These are phyloP conservation scores for Drosophila persimilis DNA, from an alignment of 1,140 invertebrate species.

Conservation along the genomic window DNA sequence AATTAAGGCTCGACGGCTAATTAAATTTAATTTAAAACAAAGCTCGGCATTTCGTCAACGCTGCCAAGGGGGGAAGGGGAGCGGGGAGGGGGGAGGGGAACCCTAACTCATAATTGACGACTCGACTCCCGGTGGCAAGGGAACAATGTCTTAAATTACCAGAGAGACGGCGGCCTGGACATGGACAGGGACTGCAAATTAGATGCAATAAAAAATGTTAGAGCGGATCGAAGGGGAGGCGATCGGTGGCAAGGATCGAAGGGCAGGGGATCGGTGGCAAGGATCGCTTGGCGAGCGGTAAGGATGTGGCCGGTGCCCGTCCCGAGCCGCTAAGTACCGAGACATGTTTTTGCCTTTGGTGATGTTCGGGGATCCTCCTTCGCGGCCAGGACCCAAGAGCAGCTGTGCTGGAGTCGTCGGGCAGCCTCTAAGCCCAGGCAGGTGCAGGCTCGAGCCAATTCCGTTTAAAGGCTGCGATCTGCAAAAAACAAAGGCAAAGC, in stretches of 20 bases:
- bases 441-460: slow-evolving; percentile 40
- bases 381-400: slow-evolving; percentile 11
- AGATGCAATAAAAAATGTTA: slow-evolving; percentile 68
- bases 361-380: slow-evolving; percentile 22
- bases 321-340: slow-evolving; percentile 54
- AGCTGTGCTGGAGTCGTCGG: slow-evolving; percentile 36
- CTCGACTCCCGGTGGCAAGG: slow-evolving; percentile 42
- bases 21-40: slow-evolving; percentile 81
- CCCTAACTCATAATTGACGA: slow-evolving; percentile 58
- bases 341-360: slow-evolving; percentile 38
- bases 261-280: background rate
- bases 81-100: slow-evolving; percentile 2
- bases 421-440: slow-evolving; percentile 38
- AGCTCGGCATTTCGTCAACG: slow-evolving; percentile 68
- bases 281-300: too few relatives aligned
- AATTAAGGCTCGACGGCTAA: slow-evolving; percentile 48
- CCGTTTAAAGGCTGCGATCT: slow-evolving; percentile 17
- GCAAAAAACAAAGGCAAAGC: slow-evolving; percentile 6
- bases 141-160: slow-evolving; percentile 63
- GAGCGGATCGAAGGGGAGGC: background rate
- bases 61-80: background rate
- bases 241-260: too few relatives aligned
- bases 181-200: slow-evolving; percentile 40
- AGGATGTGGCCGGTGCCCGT: background rate
- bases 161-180: slow-evolving; percentile 10